These are phyloP conservation scores for Clavelina lepadiformis DNA, from an alignment of 23 tunicate species.

Conservation along the genomic window DNA sequence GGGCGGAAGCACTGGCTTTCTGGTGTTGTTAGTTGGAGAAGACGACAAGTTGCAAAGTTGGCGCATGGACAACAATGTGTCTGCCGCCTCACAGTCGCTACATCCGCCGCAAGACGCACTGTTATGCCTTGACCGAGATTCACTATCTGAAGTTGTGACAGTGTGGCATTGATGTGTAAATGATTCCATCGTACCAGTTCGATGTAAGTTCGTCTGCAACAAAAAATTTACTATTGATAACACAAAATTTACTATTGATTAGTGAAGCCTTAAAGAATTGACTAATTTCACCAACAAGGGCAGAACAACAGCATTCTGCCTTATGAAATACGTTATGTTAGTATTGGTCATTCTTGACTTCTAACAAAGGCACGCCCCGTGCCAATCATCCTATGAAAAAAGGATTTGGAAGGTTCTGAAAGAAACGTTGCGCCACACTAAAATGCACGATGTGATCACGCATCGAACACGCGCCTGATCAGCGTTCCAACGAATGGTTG, in stretches of 20 bases:
- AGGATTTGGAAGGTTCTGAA: neutral
- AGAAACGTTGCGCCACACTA: neutral
- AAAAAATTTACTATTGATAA: neutral
- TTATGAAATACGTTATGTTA: too few species aligned
- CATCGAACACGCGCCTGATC: conserved; percentile 7
- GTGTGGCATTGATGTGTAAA: conserved; percentile 38
- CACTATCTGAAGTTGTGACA: conserved; percentile 20
- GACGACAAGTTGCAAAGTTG: conserved; percentile 6
- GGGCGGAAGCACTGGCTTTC: conserved; percentile 64
- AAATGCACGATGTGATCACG: conserved; percentile 12
- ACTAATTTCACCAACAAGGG: neutral
- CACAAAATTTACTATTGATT: neutral
- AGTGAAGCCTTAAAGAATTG: neutral
- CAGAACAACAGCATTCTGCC: neutral
- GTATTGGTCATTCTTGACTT: neutral
- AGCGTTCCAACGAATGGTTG: conserved; percentile 39
- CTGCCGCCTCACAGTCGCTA: conserved; percentile 87
- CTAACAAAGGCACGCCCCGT: too few species aligned
- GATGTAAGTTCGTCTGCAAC: conserved; percentile 20
- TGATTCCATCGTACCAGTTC: conserved; percentile 24
- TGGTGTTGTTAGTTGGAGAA: conserved; percentile 10
- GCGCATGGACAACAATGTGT: conserved; percentile 61
- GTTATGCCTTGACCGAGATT: conserved; percentile 60
- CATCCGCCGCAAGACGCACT: conserved; percentile 76
- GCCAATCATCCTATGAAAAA: conserved; percentile 1